Percentiles rank a stretch among this genome's conserved stretches.
Evolutionary conservation across 1,140 invertebrate genomes (phyloP).

Genomic region (Lucilia cuprina): DNA sequence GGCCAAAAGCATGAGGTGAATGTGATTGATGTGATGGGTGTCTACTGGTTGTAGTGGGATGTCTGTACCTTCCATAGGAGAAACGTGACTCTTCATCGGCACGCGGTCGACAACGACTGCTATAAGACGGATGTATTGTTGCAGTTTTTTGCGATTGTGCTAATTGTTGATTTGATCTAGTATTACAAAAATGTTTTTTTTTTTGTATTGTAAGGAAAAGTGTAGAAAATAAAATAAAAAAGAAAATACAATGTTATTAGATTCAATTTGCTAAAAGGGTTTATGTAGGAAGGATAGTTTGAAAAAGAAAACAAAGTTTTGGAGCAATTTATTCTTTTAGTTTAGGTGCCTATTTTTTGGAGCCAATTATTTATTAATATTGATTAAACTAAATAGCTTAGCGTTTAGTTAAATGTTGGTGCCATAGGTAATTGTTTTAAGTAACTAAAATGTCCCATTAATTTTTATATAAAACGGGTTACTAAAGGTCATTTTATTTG

Average conservation of each 20-base stretch:
- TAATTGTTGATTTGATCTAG: slow-evolving; percentile 62
- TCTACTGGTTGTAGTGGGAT: slow-evolving; percentile 67
- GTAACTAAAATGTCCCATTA: neutral
- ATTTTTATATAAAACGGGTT: neutral
- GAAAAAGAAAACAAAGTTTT: slow-evolving; percentile 6
- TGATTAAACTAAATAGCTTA: neutral
- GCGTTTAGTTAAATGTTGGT: neutral
- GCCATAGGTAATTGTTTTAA: neutral
- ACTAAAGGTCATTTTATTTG: neutral
- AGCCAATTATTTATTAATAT: neutral
- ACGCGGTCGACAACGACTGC: slow-evolving; percentile 64
- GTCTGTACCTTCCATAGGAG: slow-evolving; percentile 81
- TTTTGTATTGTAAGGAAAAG: neutral
- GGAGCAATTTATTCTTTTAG: slow-evolving; percentile 29
- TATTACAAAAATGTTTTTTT: neutral
- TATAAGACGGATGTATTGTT: slow-evolving; percentile 63
- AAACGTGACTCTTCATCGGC: slow-evolving; percentile 72
- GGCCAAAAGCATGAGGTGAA: slow-evolving; percentile 62
- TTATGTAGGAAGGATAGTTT: neutral
- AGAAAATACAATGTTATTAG: neutral
- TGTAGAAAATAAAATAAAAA: slow-evolving; percentile 6
- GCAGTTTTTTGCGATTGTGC: slow-evolving; percentile 63
- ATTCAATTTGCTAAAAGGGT: neutral
- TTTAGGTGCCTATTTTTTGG: slow-evolving; percentile 31
- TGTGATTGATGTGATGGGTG: slow-evolving; percentile 66